These are phyloP conservation scores for Brachyopa scutellaris DNA, from an alignment of 2,888 invertebrate species.

Conservation along the genomic window DNA sequence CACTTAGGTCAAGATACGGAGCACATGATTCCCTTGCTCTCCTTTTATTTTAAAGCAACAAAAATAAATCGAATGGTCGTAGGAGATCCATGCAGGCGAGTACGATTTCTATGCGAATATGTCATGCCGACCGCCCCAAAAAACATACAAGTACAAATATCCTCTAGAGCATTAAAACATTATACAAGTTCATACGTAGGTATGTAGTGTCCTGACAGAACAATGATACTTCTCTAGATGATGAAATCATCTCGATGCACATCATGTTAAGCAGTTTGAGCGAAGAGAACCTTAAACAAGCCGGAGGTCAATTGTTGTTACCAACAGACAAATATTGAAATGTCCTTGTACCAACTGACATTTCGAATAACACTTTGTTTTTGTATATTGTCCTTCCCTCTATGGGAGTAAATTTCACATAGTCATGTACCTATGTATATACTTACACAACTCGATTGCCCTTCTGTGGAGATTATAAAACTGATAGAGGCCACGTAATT, in stretches of 20 bases:
- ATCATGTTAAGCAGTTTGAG: slow-evolving; percentile 13
- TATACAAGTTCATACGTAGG: too few relatives aligned
- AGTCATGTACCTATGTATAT: not conserved
- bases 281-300: not conserved
- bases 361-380: slow-evolving; percentile 35
- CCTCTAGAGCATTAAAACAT: slow-evolving; percentile 63
- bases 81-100: slow-evolving; percentile 23
- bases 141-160: slow-evolving; percentile 37
- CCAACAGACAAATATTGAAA: slow-evolving; percentile 55
- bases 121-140: slow-evolving; percentile 1
- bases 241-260: slow-evolving; percentile 32
- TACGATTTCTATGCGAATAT: slow-evolving; percentile 65
- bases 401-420: not conserved
- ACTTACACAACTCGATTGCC: slow-evolving; percentile 2
- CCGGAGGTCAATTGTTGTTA: slow-evolving; percentile 34
- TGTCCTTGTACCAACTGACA: slow-evolving; percentile 27
- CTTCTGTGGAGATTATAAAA: slow-evolving; percentile 8
- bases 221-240: slow-evolving; percentile 43
- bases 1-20: slow-evolving; percentile 46
- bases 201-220: slow-evolving; percentile 35
- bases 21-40: not conserved
- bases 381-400: slow-evolving; percentile 5
- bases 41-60: slow-evolving; percentile 17
- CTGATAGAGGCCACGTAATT: slow-evolving; percentile 8
- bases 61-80: slow-evolving; percentile 50